These are phyloP conservation scores for Eupeodes corollae DNA, from an alignment of 1,140 invertebrate species.

Conservation along the genomic window DNA sequence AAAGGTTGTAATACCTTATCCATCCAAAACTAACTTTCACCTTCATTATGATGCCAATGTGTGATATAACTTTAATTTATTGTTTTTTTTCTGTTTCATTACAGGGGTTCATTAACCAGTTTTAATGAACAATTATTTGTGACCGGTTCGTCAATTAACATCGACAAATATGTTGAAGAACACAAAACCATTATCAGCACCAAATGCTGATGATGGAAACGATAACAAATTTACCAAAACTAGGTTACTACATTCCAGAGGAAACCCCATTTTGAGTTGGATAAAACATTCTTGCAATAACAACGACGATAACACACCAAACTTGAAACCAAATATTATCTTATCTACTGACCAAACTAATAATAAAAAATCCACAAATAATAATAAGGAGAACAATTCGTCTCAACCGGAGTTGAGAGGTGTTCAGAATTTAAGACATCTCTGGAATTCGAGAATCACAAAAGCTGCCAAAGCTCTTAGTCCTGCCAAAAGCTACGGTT, in stretches of 20 bases:
- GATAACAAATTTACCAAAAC: no score
- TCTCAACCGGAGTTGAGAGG: constrained; percentile 31
- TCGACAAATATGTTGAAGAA: no score
- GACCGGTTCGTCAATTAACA: no score
- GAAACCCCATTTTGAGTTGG: background rate
- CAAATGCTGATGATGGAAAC: no score
- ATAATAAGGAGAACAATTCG: background rate
- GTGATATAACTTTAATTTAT: no score
- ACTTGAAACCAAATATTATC: background rate
- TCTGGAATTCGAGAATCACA: constrained; percentile 32
- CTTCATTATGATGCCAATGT: no score
- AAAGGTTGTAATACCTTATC: no score
- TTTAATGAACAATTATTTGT: no score
- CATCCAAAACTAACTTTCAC: no score
- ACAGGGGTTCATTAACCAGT: no score
- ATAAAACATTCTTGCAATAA: constrained; percentile 12
- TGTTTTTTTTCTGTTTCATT: no score
- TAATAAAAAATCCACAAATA: background rate
- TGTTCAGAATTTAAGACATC: constrained; percentile 25
- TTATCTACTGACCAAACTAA: background rate
- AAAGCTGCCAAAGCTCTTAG: constrained; percentile 10
- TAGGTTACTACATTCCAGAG: background rate
- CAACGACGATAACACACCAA: constrained; percentile 1
- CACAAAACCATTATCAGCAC: no score
- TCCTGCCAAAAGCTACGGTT: background rate